Evolutionary conservation across 2,113 vertebrate species (phyloP).

Genomic region (Leptodactylus fuscus): DNA sequence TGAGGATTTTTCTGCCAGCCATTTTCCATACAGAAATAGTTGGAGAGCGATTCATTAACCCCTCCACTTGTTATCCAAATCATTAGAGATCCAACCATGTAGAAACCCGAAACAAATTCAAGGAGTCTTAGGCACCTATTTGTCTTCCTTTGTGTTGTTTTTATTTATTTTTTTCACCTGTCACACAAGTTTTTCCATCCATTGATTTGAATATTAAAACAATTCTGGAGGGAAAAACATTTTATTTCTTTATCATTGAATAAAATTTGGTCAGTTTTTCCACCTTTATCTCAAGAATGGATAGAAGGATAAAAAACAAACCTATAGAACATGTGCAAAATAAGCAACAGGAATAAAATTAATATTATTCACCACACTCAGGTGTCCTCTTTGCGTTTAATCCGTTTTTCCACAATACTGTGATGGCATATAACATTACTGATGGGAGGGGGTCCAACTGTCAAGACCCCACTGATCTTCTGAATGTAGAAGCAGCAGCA

Average conservation of each 20-base stretch:
- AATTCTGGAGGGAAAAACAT: neutral
- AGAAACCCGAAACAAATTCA: neutral
- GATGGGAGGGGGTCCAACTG: neutral
- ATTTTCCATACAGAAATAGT: constrained; percentile 81
- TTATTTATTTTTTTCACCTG: neutral
- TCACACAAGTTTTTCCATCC: neutral
- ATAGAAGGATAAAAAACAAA: neutral
- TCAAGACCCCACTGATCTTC: neutral
- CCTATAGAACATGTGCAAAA: too few relatives aligned
- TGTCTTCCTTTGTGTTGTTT: neutral
- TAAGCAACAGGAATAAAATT: neutral
- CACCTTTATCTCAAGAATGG: neutral
- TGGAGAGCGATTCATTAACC: constrained; percentile 76
- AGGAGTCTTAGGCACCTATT: neutral
- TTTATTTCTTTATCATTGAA: neutral
- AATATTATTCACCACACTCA: neutral
- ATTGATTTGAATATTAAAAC: neutral
- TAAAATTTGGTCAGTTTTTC: neutral
- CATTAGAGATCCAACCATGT: constrained; percentile 73
- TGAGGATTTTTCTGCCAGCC: constrained; percentile 73
- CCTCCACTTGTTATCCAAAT: constrained; percentile 21
- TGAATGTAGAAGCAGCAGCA: neutral
- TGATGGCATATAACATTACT: neutral
- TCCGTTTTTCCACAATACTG: neutral
- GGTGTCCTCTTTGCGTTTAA: too few relatives aligned